These are phyloP conservation scores for Mohoua ochrocephala DNA, from an alignment of 2,113 vertebrate genomes.

Conservation along the genomic window DNA sequence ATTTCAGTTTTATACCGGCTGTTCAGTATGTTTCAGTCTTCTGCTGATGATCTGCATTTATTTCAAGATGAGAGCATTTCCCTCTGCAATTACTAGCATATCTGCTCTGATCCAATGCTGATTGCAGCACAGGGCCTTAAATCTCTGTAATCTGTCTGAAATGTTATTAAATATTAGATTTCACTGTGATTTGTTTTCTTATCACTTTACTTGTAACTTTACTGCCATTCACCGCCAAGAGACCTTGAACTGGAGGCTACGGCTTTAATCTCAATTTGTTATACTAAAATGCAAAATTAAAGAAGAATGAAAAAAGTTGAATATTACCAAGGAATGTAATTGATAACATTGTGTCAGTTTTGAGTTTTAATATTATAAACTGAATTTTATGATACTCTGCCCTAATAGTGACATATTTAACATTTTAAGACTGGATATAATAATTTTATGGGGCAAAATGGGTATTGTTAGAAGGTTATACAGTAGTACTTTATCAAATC, in stretches of 20 bases:
- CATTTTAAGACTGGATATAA: conserved; percentile 73
- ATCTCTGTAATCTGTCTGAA: conserved; percentile 26
- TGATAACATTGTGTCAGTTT: conserved; percentile 64
- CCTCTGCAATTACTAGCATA: background rate
- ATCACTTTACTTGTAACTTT: background rate
- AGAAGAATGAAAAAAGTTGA: conserved; percentile 60
- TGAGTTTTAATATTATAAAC: conserved; percentile 70
- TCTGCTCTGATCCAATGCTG: background rate
- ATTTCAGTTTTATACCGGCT: background rate
- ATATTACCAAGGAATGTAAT: conserved; percentile 57
- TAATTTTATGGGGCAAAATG: conserved; percentile 73
- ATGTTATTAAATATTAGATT: conserved; percentile 37
- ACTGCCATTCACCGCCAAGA: conserved; percentile 44
- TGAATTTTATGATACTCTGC: conserved; percentile 56
- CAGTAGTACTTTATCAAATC: conserved; percentile 68
- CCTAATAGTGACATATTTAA: conserved; percentile 70
- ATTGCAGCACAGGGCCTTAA: background rate
- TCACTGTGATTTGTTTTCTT: conserved; percentile 44
- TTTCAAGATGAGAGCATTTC: background rate
- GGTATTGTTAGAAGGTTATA: conserved; percentile 68
- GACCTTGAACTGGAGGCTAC: conserved; percentile 26
- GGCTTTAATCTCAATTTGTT: conserved; percentile 52
- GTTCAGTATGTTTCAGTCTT: background rate
- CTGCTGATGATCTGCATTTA: background rate
- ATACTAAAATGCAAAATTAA: conserved; percentile 69